Base-by-base conservation (phyloP, 1,140 invertebrate species). In the Drosophila truncata region DNA sequence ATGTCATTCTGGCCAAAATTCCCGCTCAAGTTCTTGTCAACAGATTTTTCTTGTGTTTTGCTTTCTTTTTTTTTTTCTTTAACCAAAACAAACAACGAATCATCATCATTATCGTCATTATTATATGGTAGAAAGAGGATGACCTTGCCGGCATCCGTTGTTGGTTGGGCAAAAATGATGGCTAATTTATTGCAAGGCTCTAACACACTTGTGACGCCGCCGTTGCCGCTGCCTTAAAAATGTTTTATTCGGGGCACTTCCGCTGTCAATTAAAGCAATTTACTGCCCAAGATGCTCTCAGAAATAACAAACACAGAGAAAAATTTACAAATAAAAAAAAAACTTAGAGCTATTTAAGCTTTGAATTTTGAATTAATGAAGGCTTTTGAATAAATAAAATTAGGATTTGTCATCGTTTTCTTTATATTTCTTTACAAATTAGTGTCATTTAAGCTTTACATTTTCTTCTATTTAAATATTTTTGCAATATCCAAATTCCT, bases 261-360 rank as follows among this genome's bases (percentile, higher is more conserved):
- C 84, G 84, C 57, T 80, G 84, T 77, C 82, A 85, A 86, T 78
- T 78, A 69, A 75, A 86, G 75, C 70, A 87, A 79, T 87, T 87
- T 87, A 85, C 78, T 82, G 69, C 74, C 76, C 74, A 78, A 78
- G 58, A 69, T 42, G 42, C 33, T 18, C 16, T 27, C 29, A n/a
- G 14, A 37, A 55, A 37, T 35, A 23, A 35, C 4, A 20, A 16
- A 1, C 29, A 55, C 20, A 25, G 52, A 55, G 52, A 37, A 23
- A 54, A 54, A 10, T 25, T 0, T 0, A 33, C n/a, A n/a, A n/a
- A n/a, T n/a, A n/a, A n/a, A n/a, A n/a, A n/a, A n/a, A n/a, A n/a
- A n/a, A n/a, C n/a, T n/a, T n/a, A n/a, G n/a, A n/a, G n/a, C n/a
- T n/a, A 10, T 25, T 0, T 0, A 33, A 1, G 31, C 7, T 14